Base-by-base conservation (phyloP, 1,140 invertebrate species). In the Ostrea denselamellosa region DNA sequence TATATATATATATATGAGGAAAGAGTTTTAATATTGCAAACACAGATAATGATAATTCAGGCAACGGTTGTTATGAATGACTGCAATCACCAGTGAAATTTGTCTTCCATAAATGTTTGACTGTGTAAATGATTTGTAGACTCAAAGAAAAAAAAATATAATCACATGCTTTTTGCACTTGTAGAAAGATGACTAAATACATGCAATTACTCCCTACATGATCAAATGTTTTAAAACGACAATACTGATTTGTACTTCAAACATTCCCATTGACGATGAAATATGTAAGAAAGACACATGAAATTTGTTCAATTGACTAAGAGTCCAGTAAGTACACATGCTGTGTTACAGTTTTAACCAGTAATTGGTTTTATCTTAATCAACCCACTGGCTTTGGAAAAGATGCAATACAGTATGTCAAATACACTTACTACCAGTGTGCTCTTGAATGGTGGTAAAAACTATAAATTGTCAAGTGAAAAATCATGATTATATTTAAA, bases 391-490 rank as follows among this genome's bases (percentile, higher is more conserved):
- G 68, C 22, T 25, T 28, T 10, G 12, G 68, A 28, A 28, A 77
- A 44, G 28, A 77, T 28, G 22, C n/a, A 34, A 34, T 28, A 77
- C 10, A 77, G 9, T 62, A 62, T 25, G 28, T 77, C 28, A 22
- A 77, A 28, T 77, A 14, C 14, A 77, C 68, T 77, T 77, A 77
- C 68, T 77, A 77, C 25, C 28, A 28, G 68, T 25, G 22, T 77
- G 25, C 9, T 77, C 68, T 77, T 77, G 68, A 77, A 77, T 77
- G 68, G 68, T 77, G 68, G 68, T 77, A 77, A 77, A 77, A 77
- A 77, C 68, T 77, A 77, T 12, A 77, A 77, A 77, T 77, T 77
- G 25, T 28, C 22, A 77, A 77, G 68, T 34, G 28, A 77, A 62
- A n/a, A 77, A 77, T 62, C 56, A 62, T 19, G 56, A 62, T 62